Conservation (phyloP, 2,797 vertebrate species). For the Neopelma chrysocephalum region DNA sequence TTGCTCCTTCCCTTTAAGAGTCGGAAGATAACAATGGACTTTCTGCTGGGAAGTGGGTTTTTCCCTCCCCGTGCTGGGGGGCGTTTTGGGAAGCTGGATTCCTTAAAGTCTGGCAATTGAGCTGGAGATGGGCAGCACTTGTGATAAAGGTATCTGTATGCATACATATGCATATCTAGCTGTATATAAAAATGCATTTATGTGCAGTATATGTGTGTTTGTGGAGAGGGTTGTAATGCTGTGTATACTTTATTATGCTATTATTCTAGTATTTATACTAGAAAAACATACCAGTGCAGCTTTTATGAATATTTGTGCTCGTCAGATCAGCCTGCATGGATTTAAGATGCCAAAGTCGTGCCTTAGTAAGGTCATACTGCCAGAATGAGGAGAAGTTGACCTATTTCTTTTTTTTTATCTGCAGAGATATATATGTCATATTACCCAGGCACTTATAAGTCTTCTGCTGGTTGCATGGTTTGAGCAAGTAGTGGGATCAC, state of each 20-base stretch:
- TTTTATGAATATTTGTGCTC: constrained; percentile 39
- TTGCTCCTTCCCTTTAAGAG: constrained; percentile 58
- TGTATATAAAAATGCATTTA: not conserved
- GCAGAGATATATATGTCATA: constrained; percentile 66
- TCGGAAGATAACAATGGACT: constrained; percentile 75
- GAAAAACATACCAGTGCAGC: not conserved
- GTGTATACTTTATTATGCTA: not conserved
- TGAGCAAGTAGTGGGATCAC: constrained; percentile 40
- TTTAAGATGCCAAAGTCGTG: constrained; percentile 62
- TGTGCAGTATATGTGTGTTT: not conserved
- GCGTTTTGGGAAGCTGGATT: constrained; percentile 75
- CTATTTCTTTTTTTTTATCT: constrained; percentile 69
- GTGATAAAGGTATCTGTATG: constrained; percentile 89
- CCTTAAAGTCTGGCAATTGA: constrained; percentile 73
- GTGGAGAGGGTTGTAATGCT: not conserved
- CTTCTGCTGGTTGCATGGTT: constrained; percentile 24
- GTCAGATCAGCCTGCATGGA: constrained; percentile 32
- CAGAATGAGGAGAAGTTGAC: constrained; percentile 67
- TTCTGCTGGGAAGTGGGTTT: constrained; percentile 71
- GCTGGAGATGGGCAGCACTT: constrained; percentile 93
- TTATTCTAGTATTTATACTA: not conserved
- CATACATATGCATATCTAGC: constrained; percentile 21
- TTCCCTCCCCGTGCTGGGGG: constrained; percentile 55
- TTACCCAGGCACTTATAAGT: constrained; percentile 27
- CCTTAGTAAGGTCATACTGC: constrained; percentile 71